Evolutionary conservation across 1,140 invertebrate genomes (phyloP), one percentile per base, ranked within the genome.

Genomic region (Brachionus manjavacas): DNA sequence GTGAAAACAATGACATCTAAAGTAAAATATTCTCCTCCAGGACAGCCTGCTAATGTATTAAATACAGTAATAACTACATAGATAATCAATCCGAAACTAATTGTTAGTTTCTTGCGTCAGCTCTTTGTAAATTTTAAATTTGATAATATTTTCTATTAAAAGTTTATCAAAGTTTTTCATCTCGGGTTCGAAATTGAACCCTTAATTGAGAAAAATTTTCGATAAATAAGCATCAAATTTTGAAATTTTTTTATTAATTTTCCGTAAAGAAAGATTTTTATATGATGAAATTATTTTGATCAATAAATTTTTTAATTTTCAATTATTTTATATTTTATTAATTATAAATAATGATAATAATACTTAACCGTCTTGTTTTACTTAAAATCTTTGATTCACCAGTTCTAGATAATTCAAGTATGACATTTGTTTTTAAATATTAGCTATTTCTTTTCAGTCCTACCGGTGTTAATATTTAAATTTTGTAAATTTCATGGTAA

Each of bases 1-100:
- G 23, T 76, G 4, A 76, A 76, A 49, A 76, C 72, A 46, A 76
- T 46, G 25, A 25, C 72, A 76, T 49, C 41, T 49, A 76, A 76
- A 76, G 72, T 76, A 23, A 76, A 76, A 28, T 76, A 76, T 49
- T 49, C 72, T 28, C 72, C 72, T 6, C 72, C 72, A 25, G 20
- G 20, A 20, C 72, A 76, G n/a, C 43, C 72, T 25, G 72, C 72
- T 16, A 76, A 31, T 20, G 72, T 76, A 9, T 49, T 76, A 20
- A 76, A 76, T 20, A 76, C 72, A 49, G 72, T 76, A 12, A 76
- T 76, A 25, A 49, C 72, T 25, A 35, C 72, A 20, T 74, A 11
- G 7, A 16, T 0, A 70, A 70, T 11, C 11, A 72, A 72, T 31
- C n/a, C 9, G 72, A 76, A 76, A 76, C 72, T 76, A 76, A 35